Conservation (phyloP, 1,140 invertebrate species). For the Muscidifurax raptorellus region DNA sequence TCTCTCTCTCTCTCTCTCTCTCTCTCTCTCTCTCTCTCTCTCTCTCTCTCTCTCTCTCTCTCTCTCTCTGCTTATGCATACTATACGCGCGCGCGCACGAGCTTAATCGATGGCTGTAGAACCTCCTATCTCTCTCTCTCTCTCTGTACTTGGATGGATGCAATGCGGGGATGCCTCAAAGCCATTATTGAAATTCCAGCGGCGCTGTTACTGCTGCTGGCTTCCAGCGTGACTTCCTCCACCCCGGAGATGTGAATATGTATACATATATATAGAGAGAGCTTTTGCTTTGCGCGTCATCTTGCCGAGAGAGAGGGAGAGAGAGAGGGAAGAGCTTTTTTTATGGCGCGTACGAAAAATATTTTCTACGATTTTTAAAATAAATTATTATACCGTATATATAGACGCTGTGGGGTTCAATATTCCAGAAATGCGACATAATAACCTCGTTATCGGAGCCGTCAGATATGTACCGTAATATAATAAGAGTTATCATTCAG, state of each 20-base stretch:
- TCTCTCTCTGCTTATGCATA: neutral
- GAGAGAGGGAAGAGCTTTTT: no score
- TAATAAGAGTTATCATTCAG: no score
- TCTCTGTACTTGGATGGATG: neutral
- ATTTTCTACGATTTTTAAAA: neutral
- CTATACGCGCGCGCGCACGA: constrained; percentile 2
- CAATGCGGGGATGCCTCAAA: constrained; percentile 18
- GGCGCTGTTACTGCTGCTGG: neutral
- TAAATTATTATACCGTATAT: no score
- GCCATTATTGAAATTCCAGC: constrained; percentile 49
- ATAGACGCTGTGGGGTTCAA: no score
- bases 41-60: constrained; percentile 7
- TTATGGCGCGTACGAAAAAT: no score
- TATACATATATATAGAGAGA: neutral
- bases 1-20: constrained; percentile 12
- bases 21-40: neutral
- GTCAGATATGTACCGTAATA: no score
- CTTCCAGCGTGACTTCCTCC: neutral
- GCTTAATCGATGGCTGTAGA: constrained; percentile 3
- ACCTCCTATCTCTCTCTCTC: neutral
- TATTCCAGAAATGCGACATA: no score
- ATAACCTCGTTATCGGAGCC: no score
- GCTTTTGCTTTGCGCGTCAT: neutral
- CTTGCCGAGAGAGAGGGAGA: no score
- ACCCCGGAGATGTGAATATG: neutral